Evolutionary conservation across 2,888 invertebrate species (phyloP), one percentile per base, ranked within the genome.

Genomic region (Yponomeuta plumbellus): DNA sequence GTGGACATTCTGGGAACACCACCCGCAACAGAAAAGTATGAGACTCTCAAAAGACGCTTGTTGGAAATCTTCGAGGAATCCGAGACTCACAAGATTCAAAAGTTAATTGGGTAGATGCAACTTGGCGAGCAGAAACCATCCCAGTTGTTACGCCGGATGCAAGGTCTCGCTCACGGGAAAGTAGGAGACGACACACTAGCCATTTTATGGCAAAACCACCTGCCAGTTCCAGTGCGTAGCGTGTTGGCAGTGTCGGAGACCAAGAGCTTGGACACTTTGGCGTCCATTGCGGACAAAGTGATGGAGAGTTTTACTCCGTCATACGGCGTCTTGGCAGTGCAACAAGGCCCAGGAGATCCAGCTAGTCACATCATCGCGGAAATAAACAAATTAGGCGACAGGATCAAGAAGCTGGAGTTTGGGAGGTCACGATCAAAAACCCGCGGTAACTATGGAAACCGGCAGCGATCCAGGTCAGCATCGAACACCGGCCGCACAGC

Each of bases 1-100:
- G 65, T 59, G 11, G 67, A 69, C 52, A 65, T 70, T 0, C 34
- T 69, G 20, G 40, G 65, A 21, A 17, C 34, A n/a, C 62, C 62
- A 5, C 62, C 62, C n/a, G 11, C 17, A 6, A 17, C 13, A 17
- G 4, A 34, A 5, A 62, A 39, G 34, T 62, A 26, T 11, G 34
- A n/a, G 13, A 34, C 39, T 34, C 13, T 34, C n/a, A n/a, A 20
- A 62, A 62, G 17, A 62, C 26, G 34, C 26, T 62, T 62, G 39
- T n/a, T 62, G 17, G 21, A 26, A 17, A 34, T 62, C 13, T 34
- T 20, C n/a, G 39, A 62, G 10, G 62, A 62, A 40, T 62, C 34
- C 11, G 62, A 34, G 21, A 62, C 3, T 4, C 26, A n/a, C n/a
- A 58, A 40, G 2, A 59, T 65, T 20, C 65, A 65, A 59, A 65